Evolutionary conservation across 2,888 invertebrate genomes (phyloP), one percentile per base, ranked within the genome.

Genomic region (Acronicta psi): DNA sequence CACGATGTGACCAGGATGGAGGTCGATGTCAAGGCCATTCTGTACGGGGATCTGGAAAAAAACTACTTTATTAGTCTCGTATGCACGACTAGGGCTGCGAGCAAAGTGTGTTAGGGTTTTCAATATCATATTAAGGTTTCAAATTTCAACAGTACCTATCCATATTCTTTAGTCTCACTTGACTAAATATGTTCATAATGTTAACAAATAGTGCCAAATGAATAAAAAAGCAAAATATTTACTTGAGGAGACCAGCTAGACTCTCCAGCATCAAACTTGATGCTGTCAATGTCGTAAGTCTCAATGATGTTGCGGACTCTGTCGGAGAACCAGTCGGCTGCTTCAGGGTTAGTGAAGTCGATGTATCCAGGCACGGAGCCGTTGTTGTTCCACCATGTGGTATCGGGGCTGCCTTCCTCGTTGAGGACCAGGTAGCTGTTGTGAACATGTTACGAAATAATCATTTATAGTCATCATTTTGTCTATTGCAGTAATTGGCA

Each of bases 231-330:
- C 9, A 37, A 0, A n/a, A 5, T 3, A 42, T 38, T 77, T 71
- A 95, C 93, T 85, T 95, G 94, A 31, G 96, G 96, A 40, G 95
- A 88, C 95, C 96, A 97, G 72, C 95, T 95, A 0, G 95, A 93
- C 85, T 97, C 97, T 20, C 97, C 98, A 41, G 97, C 97, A 78
- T 98, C 97, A 77, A 98, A 97, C 89, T 97, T 97, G 71, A 97
- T 95, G 60, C 96, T 96, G 75, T 97, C 96, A 18, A 98, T 95
- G 0, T 95, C 96, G 52, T 95, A 95, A 6, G 95, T 91, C 0
- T 92, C 87, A 69, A 95, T 90, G 2, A 98, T 70, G 6, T 84
- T 79, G 53, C 90, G 92, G 23, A 95, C 77, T 58, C 95, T 89
- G 5, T 81, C 79, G 0, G 91, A 81, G 87, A 93, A 96, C 96